Conservation (phyloP, 2,888 invertebrate species). For the Iphiclides podalirius region DNA sequence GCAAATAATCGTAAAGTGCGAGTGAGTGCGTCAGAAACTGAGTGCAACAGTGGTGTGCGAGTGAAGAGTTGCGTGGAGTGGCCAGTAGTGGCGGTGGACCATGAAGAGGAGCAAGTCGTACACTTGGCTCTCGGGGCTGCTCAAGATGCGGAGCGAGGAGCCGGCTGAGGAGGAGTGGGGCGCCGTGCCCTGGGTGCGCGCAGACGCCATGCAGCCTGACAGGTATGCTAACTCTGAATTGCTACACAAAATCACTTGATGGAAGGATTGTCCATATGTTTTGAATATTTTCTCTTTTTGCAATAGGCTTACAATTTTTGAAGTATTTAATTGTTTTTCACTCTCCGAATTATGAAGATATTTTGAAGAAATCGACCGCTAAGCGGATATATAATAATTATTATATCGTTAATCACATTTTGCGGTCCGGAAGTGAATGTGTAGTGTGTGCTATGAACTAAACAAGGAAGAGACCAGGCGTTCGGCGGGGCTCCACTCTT, state of each 20-base stretch:
- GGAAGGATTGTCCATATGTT: no score
- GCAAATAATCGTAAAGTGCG: constrained; percentile 6
- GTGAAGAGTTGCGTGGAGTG: constrained; percentile 6
- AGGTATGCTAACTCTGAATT: constrained; percentile 54
- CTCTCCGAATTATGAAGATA: no score
- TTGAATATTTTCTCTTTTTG: no score
- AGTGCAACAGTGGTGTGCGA: constrained; percentile 2
- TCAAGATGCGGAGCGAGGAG: constrained; percentile 47
- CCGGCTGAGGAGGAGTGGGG: constrained; percentile 61
- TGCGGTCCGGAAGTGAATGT: no score
- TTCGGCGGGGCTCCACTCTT: no score
- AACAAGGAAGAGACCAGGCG: no score
- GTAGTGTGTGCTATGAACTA: no score
- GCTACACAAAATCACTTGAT: neutral
- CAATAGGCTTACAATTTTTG: no score
- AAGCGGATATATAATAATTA: no score
- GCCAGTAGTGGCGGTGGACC: constrained; percentile 26
- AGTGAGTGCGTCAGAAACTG: neutral
- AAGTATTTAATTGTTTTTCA: no score
- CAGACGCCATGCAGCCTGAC: constrained; percentile 57
- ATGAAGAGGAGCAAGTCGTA: constrained; percentile 75
- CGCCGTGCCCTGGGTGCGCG: constrained; percentile 61
- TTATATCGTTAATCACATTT: no score
- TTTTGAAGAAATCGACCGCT: no score
- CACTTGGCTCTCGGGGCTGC: constrained; percentile 72